Base-by-base conservation (phyloP, 2,888 invertebrate genomes). In the Agrotis exclamationis region DNA sequence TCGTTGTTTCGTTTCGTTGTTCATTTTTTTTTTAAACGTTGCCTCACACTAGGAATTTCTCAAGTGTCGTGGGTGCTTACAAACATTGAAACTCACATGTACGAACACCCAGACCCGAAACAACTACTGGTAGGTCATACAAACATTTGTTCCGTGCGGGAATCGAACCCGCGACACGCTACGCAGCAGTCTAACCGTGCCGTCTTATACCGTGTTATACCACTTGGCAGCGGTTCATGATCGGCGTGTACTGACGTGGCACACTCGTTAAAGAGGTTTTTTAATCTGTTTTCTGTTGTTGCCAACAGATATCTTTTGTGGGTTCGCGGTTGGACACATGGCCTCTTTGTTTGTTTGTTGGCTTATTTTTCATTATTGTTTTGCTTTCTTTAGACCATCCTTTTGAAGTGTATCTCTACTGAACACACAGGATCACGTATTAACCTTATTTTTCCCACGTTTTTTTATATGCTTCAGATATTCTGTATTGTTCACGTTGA, bases 341-440 rank as follows among this genome's bases (percentile, higher is more conserved):
- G 9, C 20, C 22, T 33, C 16, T 24, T n/a, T 45, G 28, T 20
- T 65, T 65, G 28, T 28, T 9, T 28, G 18, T 20, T 4, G 20
- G 33, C 20, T 28, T 65, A 20, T 45, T 64, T 45, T 66, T 28
- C 18, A 45, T 65, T 6, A 28, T 45, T 18, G 18, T 16, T 47
- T 45, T 20, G 24, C 4, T 45, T 13, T 64, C 13, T 64, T 20
- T 20, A 0, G 20, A 3, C 0, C 20, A 20, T 28, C n/a, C 18
- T 67, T 65, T 47, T 65, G 45, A 45, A 47, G 18, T 22, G 13
- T 65, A 7, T 33, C 22, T 56, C 13, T 39, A 13, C 22, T 22
- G 14, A 45, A 47, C 14, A 47, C 28, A 11, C 14, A 22, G 22
- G 14, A 18, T 2, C 44, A 45, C n/a, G 7, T 14, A 18, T 45